Percentiles rank a stretch among this genome's conserved stretches.
These are phyloP conservation scores for Drosophila nigromelanica DNA, from an alignment of 1,140 invertebrate genomes.

Conservation along the genomic window DNA sequence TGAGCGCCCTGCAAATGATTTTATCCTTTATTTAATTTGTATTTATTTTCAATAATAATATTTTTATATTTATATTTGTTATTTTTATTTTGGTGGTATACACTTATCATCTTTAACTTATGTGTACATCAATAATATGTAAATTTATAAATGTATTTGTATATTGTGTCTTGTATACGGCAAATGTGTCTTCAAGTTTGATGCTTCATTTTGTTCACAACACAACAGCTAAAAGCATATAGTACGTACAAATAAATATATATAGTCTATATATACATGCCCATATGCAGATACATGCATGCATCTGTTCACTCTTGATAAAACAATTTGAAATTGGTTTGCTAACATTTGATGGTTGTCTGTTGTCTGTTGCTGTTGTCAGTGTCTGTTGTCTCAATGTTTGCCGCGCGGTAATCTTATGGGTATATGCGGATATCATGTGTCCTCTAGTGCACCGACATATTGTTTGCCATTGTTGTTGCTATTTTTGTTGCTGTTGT, in stretches of 20 bases:
- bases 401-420: conserved; percentile 73
- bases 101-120: conserved; percentile 4
- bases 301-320: conserved; percentile 13
- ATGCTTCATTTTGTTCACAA: conserved; percentile 2
- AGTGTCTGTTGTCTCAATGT: conserved; percentile 46
- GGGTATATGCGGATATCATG: conserved; percentile 79
- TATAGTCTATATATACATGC: conserved; percentile 13
- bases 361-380: conserved; percentile 22
- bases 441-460: conserved; percentile 62
- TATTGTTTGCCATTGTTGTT: conserved; percentile 44
- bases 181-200: not conserved
- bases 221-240: conserved; percentile 34
- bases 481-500: conserved; percentile 31
- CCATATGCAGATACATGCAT: conserved; percentile 12
- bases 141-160: conserved; percentile 19
- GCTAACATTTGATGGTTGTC: conserved; percentile 21
- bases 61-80: not conserved
- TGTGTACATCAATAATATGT: conserved; percentile 12
- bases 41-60: not conserved
- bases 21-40: conserved; percentile 3
- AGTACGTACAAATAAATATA: not conserved
- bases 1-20: conserved; percentile 1
- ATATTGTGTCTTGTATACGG: conserved; percentile 17
- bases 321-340: conserved; percentile 60
- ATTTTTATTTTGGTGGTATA: conserved; percentile 27